phyloP scores from a whole-genome alignment of 53 echinoderm and acorn worm genomes.

The Echinarachnius parma region DNA sequence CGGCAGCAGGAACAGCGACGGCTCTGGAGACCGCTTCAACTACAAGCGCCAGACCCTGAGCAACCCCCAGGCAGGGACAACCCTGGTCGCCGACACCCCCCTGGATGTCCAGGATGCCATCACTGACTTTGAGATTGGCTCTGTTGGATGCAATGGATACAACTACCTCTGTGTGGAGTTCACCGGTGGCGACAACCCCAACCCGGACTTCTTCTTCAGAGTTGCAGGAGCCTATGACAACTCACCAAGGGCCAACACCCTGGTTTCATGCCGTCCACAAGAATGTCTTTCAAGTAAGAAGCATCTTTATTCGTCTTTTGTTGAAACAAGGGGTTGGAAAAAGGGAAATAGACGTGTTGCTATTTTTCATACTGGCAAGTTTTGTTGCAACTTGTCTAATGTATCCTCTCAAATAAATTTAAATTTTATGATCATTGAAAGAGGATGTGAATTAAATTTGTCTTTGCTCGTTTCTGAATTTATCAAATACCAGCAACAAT shows the following conservation, averaged over 20 bases:
- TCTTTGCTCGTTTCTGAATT: too few species aligned
- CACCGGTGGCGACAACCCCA: slow-evolving; percentile 74
- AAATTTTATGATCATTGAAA: too few species aligned
- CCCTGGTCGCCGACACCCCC: slow-evolving; percentile 57
- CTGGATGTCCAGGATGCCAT: slow-evolving; percentile 53
- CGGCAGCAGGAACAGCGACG: slow-evolving; percentile 70
- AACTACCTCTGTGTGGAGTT: slow-evolving; percentile 83
- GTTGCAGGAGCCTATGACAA: slow-evolving; percentile 48
- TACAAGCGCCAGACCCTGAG: slow-evolving; percentile 65
- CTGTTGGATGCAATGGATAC: slow-evolving; percentile 68
- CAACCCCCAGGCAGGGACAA: slow-evolving; percentile 41
- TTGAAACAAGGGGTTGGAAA: too few species aligned
- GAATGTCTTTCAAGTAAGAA: slow-evolving; percentile 90
- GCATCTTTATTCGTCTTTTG: too few species aligned
- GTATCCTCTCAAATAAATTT: too few species aligned
- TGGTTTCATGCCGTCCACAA: slow-evolving; percentile 71
- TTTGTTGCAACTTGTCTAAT: too few species aligned
- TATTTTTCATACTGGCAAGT: too few species aligned
- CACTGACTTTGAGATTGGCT: slow-evolving; percentile 81
- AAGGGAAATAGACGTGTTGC: too few species aligned
- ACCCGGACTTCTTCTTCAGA: slow-evolving; percentile 74
- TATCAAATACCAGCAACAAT: too few species aligned
- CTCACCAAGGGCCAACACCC: slow-evolving; percentile 43
- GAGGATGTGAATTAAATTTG: too few species aligned
- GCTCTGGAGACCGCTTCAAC: slow-evolving; percentile 60